Conservation (phyloP, 2,888 invertebrate genomes). For the Lasioglossum leucozonium region DNA sequence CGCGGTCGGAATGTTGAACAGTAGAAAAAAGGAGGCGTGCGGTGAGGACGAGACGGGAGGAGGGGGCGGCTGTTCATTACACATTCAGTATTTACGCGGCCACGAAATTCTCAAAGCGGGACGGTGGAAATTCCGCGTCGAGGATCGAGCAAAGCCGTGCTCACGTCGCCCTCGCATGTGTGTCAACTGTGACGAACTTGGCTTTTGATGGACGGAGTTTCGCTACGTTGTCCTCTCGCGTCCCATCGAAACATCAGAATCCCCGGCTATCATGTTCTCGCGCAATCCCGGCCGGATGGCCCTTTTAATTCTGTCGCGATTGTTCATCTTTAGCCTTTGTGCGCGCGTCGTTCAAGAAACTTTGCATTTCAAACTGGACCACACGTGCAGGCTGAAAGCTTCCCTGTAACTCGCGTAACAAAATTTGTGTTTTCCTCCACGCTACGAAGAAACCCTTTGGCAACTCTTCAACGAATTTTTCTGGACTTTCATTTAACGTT, state of each 20-base stretch:
- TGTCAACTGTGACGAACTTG: background rate
- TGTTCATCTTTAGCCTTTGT: background rate
- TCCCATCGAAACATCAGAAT: background rate
- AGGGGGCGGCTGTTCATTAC: constrained; percentile 27
- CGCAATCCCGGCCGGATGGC: background rate
- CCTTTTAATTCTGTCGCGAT: background rate
- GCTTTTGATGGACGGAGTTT: background rate
- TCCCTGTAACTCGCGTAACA: background rate
- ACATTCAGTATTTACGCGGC: constrained; percentile 33
- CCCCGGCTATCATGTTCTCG: background rate
- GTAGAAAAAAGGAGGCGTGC: background rate
- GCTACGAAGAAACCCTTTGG: background rate
- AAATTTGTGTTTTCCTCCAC: background rate
- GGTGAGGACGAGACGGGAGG: background rate
- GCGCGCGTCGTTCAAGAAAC: background rate
- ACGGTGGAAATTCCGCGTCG: constrained; percentile 16
- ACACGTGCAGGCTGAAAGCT: background rate
- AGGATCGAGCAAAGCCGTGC: constrained; percentile 1
- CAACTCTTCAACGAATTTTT: background rate
- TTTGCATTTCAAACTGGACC: background rate
- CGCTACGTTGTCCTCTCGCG: background rate
- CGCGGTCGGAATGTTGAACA: constrained; percentile 28
- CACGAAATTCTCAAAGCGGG: constrained; percentile 20
- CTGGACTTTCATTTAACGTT: background rate
- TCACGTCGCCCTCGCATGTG: background rate